phyloP scores from a whole-genome alignment of 2,797 vertebrate genomes.

The Danio aesculapii region DNA sequence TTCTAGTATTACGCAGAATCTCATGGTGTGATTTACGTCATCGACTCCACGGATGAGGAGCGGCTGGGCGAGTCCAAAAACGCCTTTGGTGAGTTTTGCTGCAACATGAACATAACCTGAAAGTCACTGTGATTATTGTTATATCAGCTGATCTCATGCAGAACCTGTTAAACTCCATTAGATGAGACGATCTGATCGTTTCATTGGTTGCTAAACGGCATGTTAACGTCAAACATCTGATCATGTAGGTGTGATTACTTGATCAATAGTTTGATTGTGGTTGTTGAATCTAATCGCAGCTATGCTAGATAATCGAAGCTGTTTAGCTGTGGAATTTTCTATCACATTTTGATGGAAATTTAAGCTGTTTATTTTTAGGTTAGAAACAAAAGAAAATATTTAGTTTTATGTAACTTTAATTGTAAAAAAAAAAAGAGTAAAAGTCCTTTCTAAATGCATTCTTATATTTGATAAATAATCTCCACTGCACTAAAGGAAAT shows the following conservation, averaged over 20 bases:
- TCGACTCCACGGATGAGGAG: slow-evolving; percentile 95
- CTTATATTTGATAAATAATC: not conserved
- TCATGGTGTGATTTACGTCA: slow-evolving; percentile 96
- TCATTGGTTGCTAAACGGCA: not conserved
- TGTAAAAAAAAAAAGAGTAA: no score
- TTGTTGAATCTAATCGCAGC: not conserved
- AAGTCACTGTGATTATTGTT: not conserved
- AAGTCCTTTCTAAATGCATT: no score
- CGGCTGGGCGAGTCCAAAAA: slow-evolving; percentile 91
- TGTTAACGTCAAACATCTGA: not conserved
- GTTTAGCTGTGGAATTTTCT: not conserved
- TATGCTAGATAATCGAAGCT: no score
- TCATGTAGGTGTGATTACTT: not conserved
- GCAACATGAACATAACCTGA: not conserved
- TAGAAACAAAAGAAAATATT: no score
- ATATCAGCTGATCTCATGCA: not conserved
- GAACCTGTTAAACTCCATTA: not conserved
- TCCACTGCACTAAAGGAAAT: not conserved
- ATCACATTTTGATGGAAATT: not conserved
- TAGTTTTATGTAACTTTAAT: no score
- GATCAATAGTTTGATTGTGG: not conserved
- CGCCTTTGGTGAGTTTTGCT: slow-evolving; percentile 89
- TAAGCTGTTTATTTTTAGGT: not conserved
- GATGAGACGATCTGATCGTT: not conserved
- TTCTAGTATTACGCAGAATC: slow-evolving; percentile 95